Conservation (phyloP, 2,797 vertebrate genomes). For the Phoeniculus purpureus region DNA sequence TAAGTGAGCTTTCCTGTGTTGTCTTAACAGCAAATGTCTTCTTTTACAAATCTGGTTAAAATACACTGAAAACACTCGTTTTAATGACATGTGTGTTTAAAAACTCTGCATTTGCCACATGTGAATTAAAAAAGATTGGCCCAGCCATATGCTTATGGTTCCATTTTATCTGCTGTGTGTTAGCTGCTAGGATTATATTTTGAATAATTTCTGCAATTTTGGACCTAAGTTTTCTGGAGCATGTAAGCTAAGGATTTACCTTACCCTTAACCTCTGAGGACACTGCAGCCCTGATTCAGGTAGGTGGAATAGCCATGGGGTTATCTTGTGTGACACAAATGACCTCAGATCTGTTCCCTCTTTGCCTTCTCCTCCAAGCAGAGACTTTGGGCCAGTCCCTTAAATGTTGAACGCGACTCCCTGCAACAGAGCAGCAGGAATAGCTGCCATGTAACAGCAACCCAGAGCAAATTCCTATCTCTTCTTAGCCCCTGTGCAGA, state of each 20-base stretch:
- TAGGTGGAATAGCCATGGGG: background rate
- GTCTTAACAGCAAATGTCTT: constrained; percentile 31
- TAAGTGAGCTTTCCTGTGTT: background rate
- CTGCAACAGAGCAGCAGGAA: accelerated
- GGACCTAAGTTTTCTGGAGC: background rate
- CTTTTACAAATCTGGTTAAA: background rate
- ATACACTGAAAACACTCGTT: background rate
- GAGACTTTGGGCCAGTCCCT: background rate
- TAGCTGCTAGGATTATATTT: background rate
- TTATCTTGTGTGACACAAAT: background rate
- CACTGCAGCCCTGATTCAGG: background rate
- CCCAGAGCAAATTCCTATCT: background rate
- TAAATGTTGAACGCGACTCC: background rate
- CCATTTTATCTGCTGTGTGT: background rate
- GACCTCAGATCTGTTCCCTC: background rate
- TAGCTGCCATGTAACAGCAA: background rate
- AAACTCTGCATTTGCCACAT: background rate
- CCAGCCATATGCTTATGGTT: background rate
- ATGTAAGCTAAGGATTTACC: background rate
- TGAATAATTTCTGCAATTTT: background rate
- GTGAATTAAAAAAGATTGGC: background rate
- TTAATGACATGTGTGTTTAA: background rate
- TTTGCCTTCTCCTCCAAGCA: background rate
- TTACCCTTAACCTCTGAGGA: background rate
- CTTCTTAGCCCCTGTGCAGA: background rate